Conservation (phyloP, 2,797 vertebrate species). For the Myripristis murdjan region DNA sequence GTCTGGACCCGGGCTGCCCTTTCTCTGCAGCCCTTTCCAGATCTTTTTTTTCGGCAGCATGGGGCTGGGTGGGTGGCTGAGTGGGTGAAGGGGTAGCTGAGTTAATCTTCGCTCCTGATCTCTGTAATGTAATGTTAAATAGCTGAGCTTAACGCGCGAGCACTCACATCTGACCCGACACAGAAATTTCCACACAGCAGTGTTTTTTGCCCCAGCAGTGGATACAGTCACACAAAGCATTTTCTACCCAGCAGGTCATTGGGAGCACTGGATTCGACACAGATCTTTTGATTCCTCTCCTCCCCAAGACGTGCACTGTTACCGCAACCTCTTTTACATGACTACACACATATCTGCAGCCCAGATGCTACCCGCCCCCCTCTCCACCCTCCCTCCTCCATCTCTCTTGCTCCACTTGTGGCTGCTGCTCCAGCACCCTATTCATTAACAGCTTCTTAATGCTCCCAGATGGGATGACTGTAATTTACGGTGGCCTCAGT, state of each 20-base stretch:
- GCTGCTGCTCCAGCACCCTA: slow-evolving; percentile 76
- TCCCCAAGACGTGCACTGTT: slow-evolving; percentile 64
- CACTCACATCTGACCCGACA: slow-evolving; percentile 42
- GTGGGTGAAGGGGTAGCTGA: slow-evolving; percentile 8
- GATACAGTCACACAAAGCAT: background rate
- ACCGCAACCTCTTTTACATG: slow-evolving; percentile 78
- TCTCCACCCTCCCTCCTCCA: slow-evolving; percentile 44
- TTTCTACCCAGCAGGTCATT: slow-evolving; percentile 48
- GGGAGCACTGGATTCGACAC: slow-evolving; percentile 63
- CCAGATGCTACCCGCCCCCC: slow-evolving; percentile 78
- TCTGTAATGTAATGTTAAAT: slow-evolving; percentile 20
- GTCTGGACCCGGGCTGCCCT: slow-evolving; percentile 43
- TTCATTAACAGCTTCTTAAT: slow-evolving; percentile 87
- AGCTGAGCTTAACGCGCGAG: slow-evolving; percentile 40
- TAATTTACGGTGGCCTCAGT: slow-evolving; percentile 75
- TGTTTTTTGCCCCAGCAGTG: slow-evolving; percentile 29
- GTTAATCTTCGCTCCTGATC: slow-evolving; percentile 57
- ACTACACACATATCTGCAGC: slow-evolving; percentile 80
- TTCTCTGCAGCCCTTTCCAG: slow-evolving; percentile 9
- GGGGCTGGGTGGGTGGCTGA: background rate
- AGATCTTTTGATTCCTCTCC: slow-evolving; percentile 57
- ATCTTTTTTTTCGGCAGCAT: background rate
- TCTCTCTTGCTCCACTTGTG: slow-evolving; percentile 79
- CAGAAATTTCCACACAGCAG: slow-evolving; percentile 1
- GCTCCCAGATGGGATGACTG: slow-evolving; percentile 84